phyloP scores from a whole-genome alignment of 2,888 invertebrate genomes.

The Agrotis puta region DNA sequence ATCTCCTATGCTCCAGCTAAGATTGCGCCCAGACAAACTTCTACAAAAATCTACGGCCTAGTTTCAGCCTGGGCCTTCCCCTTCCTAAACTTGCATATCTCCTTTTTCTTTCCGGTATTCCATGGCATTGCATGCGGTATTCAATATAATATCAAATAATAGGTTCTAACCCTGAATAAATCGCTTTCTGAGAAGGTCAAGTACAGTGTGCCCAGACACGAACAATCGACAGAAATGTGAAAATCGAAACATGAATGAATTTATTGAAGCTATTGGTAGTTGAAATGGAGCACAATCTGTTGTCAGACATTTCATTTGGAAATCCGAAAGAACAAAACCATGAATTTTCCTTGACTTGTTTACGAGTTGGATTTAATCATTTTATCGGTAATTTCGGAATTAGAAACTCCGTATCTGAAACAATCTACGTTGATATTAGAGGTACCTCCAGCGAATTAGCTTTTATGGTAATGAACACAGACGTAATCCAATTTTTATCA shows the following conservation, averaged over 20 bases:
- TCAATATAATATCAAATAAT: background rate
- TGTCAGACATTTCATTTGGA: background rate
- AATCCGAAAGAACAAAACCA: slow-evolving; percentile 11
- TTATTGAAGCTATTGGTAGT: background rate
- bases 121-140: too few relatives aligned
- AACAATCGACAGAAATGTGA: slow-evolving; percentile 15
- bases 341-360: slow-evolving; percentile 2
- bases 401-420: slow-evolving; percentile 8
- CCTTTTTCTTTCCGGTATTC: too few relatives aligned
- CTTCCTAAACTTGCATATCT: background rate
- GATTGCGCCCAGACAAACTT: background rate
- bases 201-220: slow-evolving; percentile 2
- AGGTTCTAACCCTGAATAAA: background rate
- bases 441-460: slow-evolving; percentile 9
- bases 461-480: slow-evolving; percentile 2
- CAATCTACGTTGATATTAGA: slow-evolving; percentile 20
- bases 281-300: background rate
- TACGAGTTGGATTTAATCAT: background rate
- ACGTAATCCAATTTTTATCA: slow-evolving; percentile 29
- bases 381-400: background rate
- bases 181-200: slow-evolving; percentile 1
- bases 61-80: background rate
- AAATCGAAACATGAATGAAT: slow-evolving; percentile 1
- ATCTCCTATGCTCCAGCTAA: too few relatives aligned
- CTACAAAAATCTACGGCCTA: background rate